Percentiles rank a stretch among this genome's conserved stretches.
Conservation (phyloP, 2,797 vertebrate species). For the Lacerta agilis region DNA sequence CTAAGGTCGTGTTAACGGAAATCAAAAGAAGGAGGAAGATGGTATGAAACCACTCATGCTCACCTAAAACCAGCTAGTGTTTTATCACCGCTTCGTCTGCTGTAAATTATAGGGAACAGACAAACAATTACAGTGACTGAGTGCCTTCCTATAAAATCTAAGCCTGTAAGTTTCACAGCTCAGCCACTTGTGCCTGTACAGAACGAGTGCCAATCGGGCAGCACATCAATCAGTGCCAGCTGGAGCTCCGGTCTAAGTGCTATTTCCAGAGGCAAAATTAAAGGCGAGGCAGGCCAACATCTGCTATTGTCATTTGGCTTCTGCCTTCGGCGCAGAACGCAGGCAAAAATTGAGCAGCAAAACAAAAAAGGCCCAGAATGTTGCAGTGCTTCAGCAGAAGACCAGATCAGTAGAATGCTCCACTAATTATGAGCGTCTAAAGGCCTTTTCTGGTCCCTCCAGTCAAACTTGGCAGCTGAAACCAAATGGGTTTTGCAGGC, state of each 20-base stretch:
- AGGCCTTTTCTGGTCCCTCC: not conserved
- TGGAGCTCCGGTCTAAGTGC: not conserved
- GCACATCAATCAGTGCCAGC: not conserved
- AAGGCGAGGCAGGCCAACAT: constrained; percentile 23
- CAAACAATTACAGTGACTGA: not conserved
- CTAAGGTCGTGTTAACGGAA: not conserved
- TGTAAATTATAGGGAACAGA: constrained; percentile 8
- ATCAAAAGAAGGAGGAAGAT: not conserved
- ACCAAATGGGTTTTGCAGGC: not conserved
- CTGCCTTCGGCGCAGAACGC: not conserved
- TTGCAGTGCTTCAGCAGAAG: not conserved
- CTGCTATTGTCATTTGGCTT: not conserved
- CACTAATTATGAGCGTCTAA: fast-evolving
- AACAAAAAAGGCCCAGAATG: not conserved
- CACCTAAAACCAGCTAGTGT: not conserved
- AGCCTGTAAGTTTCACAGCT: constrained; percentile 15
- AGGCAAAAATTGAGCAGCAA: not conserved
- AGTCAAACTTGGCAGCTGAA: not conserved
- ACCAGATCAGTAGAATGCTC: not conserved
- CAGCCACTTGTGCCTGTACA: not conserved
- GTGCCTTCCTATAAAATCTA: constrained; percentile 8
- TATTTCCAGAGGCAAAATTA: not conserved
- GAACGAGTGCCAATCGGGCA: not conserved
- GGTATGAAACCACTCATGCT: constrained; percentile 10
- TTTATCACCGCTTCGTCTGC: constrained; percentile 11